Evolutionary conservation across 2,113 vertebrate species (phyloP).

Genomic region (Boleophthalmus pectinirostris): DNA sequence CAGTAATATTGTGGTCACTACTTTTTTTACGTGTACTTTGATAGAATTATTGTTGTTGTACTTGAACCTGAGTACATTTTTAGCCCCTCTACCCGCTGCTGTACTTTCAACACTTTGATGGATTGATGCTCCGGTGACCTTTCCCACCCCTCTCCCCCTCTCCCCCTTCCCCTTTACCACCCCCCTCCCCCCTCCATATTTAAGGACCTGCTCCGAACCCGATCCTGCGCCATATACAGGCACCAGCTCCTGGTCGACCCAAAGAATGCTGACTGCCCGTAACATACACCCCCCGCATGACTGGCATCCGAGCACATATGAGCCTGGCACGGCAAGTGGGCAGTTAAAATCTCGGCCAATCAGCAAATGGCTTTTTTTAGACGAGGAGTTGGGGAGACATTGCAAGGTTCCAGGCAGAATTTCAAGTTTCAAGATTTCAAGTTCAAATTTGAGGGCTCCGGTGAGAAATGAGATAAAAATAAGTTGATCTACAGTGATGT

Average conservation of each 20-base stretch:
- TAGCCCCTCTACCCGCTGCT: too few relatives aligned
- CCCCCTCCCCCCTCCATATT: constrained; percentile 37
- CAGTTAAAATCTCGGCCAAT: constrained; percentile 13
- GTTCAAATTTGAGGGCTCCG: background rate
- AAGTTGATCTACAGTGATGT: too few relatives aligned
- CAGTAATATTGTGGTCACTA: too few relatives aligned
- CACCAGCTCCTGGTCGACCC: constrained; percentile 35
- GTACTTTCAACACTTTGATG: constrained; percentile 15
- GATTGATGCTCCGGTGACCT: constrained; percentile 50
- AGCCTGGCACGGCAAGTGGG: background rate
- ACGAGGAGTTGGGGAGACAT: background rate
- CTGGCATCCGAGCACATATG: too few relatives aligned
- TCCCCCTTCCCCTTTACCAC: too few relatives aligned
- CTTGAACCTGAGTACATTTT: too few relatives aligned
- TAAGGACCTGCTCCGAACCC: constrained; percentile 42
- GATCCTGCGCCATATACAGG: constrained; percentile 74
- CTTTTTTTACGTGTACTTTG: too few relatives aligned
- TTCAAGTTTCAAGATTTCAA: background rate
- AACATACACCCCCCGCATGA: constrained; percentile 47
- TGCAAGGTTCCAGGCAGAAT: too few relatives aligned
- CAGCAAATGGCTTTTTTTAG: background rate
- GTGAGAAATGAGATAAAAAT: background rate
- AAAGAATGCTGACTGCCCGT: constrained; percentile 70
- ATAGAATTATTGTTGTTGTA: too few relatives aligned
- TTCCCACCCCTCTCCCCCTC: background rate